Conservation (phyloP, 23 tunicate genomes). For the Ascidia mentula region DNA sequence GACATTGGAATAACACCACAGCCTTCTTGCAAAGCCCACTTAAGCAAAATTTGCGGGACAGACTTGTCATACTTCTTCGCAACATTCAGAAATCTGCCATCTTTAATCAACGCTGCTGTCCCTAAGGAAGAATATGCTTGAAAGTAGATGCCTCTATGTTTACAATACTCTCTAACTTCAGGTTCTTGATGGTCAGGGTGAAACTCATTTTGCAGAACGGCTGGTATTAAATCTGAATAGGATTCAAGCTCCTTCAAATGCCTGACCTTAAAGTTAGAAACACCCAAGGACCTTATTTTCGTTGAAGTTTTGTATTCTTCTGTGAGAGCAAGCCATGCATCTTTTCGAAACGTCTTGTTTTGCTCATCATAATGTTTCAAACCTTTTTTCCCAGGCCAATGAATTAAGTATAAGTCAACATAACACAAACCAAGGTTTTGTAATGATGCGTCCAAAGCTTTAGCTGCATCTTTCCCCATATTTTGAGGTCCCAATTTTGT, state of each 20-base stretch:
- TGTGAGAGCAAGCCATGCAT: slow-evolving; percentile 61
- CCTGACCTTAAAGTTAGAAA: slow-evolving; percentile 57
- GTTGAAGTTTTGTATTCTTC: slow-evolving; percentile 26
- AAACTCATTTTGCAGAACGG: slow-evolving; percentile 77
- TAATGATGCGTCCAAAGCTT: slow-evolving; percentile 57
- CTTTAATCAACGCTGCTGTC: slow-evolving; percentile 24
- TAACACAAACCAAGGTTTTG: slow-evolving; percentile 40
- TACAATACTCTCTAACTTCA: slow-evolving; percentile 43
- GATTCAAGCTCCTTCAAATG: slow-evolving; percentile 49
- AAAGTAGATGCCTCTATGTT: slow-evolving; percentile 45
- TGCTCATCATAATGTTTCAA: slow-evolving; percentile 26
- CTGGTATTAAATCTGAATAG: slow-evolving; percentile 43
- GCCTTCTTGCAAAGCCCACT: slow-evolving; percentile 65
- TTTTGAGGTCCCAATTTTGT: slow-evolving; percentile 83
- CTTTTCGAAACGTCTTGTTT: slow-evolving; percentile 34
- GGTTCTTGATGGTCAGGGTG: slow-evolving; percentile 64
- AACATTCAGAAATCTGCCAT: slow-evolving; percentile 26
- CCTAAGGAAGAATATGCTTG: slow-evolving; percentile 86
- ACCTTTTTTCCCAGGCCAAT: slow-evolving; percentile 94
- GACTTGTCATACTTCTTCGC: slow-evolving; percentile 43
- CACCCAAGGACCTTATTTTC: slow-evolving; percentile 56
- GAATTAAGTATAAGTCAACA: slow-evolving; percentile 77
- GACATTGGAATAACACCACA: slow-evolving; percentile 85
- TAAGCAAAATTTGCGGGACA: slow-evolving; percentile 54
- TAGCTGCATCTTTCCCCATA: slow-evolving; percentile 14